Percentiles rank a stretch among this genome's conserved stretches.
phyloP scores from a whole-genome alignment of 2,888 invertebrate genomes.

The Sarcophaga variegata region DNA sequence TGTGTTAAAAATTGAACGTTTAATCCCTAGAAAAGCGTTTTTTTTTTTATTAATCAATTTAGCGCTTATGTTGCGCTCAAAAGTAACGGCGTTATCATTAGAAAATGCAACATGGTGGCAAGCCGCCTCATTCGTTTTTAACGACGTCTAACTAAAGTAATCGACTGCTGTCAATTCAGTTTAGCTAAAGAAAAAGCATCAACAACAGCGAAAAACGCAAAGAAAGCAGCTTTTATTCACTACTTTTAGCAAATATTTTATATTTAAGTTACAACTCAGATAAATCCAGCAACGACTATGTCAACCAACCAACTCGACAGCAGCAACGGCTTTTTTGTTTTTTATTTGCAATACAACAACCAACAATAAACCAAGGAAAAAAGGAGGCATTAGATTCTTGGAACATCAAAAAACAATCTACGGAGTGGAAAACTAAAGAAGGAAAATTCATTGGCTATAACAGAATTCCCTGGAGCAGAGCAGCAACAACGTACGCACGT shows the following conservation, averaged over 20 bases:
- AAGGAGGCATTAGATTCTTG: constrained; percentile 70
- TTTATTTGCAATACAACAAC: constrained; percentile 42
- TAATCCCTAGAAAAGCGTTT: no score
- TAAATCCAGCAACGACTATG: constrained; percentile 59
- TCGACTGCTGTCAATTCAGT: neutral
- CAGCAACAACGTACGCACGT: constrained; percentile 58
- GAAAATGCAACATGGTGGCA: neutral
- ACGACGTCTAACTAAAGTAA: neutral
- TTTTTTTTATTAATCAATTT: no score
- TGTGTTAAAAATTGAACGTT: no score
- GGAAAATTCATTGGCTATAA: constrained; percentile 63
- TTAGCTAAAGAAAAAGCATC: constrained; percentile 71
- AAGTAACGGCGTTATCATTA: neutral
- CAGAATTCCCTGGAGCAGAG: constrained; percentile 71
- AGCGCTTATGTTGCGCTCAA: no score
- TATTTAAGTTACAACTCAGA: constrained; percentile 68
- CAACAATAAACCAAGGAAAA: constrained; percentile 37
- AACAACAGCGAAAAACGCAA: constrained; percentile 80
- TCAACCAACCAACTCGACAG: constrained; percentile 55
- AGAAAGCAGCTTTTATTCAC: constrained; percentile 83
- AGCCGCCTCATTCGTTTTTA: neutral
- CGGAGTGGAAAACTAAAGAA: constrained; percentile 52
- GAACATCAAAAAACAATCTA: constrained; percentile 52
- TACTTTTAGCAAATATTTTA: constrained; percentile 84
- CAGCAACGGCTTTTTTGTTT: constrained; percentile 48